Conservation (phyloP, 2,888 invertebrate genomes). For the Siphonodentalium dalli region DNA sequence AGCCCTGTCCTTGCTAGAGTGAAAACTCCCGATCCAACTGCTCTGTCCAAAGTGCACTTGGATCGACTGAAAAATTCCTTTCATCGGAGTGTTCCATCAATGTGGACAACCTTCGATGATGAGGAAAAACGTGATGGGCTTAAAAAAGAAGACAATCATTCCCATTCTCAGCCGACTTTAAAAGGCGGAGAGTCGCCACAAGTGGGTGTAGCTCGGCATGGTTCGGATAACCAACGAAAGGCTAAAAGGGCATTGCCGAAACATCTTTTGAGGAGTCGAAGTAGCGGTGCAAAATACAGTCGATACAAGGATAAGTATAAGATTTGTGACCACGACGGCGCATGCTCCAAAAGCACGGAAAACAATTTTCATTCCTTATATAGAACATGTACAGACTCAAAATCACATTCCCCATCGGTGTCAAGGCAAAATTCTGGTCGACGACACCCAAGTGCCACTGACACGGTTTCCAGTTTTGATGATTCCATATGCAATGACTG, state of each 20-base stretch:
- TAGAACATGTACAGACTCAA: no score
- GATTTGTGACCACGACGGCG: slow-evolving; percentile 11
- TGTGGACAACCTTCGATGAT: slow-evolving; percentile 25
- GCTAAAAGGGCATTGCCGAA: slow-evolving; percentile 24
- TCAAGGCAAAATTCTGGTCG: no score
- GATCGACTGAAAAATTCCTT: no score
- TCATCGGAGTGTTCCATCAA: slow-evolving; percentile 27
- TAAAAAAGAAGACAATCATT: slow-evolving; percentile 7
- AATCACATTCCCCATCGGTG: no score
- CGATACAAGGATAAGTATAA: slow-evolving; percentile 35
- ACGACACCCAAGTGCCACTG: slow-evolving; percentile 14
- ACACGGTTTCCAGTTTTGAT: slow-evolving; percentile 41
- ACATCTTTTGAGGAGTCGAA: slow-evolving; percentile 30
- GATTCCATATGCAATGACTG: slow-evolving; percentile 48
- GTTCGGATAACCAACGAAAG: slow-evolving; percentile 5
- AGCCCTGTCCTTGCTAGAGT: background rate
- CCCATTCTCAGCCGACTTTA: slow-evolving; percentile 31
- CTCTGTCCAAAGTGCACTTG: no score
- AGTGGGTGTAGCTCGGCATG: background rate
- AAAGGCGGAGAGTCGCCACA: slow-evolving; percentile 12
- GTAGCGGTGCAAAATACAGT: slow-evolving; percentile 38
- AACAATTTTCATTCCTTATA: no score
- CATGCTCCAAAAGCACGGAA: slow-evolving; percentile 12
- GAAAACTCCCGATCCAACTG: no score
- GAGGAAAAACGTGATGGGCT: slow-evolving; percentile 1